A percentile compares a stretch with the other conserved stretches of the same genome.
phyloP scores from a whole-genome alignment of 1,140 invertebrate genomes.

The Aphelinus atriplicis region DNA sequence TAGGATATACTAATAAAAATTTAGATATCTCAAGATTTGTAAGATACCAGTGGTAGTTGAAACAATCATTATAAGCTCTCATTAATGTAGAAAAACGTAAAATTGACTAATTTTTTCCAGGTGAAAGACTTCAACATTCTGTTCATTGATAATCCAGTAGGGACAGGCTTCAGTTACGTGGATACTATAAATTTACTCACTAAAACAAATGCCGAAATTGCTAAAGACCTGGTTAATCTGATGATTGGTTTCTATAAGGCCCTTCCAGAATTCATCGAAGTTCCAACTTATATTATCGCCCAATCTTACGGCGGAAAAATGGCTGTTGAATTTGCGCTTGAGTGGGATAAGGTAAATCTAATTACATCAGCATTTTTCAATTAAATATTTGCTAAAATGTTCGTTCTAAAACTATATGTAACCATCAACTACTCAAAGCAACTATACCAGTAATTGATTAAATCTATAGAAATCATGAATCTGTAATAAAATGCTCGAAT shows the following conservation, averaged over 20 bases:
- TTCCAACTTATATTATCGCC: slow-evolving; percentile 83
- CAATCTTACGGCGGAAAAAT: slow-evolving; percentile 93
- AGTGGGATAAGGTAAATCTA: slow-evolving; percentile 69
- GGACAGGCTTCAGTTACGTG: slow-evolving; percentile 85
- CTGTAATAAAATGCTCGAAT: too few species aligned
- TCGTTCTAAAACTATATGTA: too few species aligned
- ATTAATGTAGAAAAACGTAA: too few species aligned
- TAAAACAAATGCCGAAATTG: slow-evolving; percentile 78
- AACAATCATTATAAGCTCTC: too few species aligned
- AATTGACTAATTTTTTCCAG: slow-evolving; percentile 57
- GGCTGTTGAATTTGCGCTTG: slow-evolving; percentile 79
- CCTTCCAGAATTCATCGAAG: slow-evolving; percentile 73
- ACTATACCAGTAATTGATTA: too few species aligned
- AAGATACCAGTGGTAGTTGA: too few species aligned
- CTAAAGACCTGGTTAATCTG: slow-evolving; percentile 77
- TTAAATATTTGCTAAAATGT: neutral
- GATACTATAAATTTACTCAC: slow-evolving; percentile 67
- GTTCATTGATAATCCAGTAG: slow-evolving; percentile 90
- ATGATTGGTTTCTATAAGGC: slow-evolving; percentile 73
- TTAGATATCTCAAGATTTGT: too few species aligned
- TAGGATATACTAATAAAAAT: too few species aligned
- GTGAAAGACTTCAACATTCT: slow-evolving; percentile 82
- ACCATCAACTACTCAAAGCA: too few species aligned
- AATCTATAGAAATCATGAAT: too few species aligned
- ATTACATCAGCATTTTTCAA: slow-evolving; percentile 31